Conservation (phyloP, 2,888 invertebrate genomes). For the Prosopocoilus inquinatus region DNA sequence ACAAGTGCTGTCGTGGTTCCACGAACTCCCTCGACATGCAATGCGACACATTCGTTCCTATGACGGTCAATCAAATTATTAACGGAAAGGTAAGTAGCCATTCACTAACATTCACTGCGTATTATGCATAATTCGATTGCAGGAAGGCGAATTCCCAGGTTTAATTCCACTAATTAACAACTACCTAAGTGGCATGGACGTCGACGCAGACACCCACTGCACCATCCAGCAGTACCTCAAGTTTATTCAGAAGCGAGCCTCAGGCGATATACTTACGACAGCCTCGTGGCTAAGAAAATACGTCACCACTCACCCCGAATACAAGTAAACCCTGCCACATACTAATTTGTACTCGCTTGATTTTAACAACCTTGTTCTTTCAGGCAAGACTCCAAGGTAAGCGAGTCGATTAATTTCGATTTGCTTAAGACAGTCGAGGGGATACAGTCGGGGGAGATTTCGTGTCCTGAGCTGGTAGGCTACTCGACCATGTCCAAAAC, state of each 20-base stretch:
- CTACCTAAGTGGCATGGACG: conserved; percentile 92
- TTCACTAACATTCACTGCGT: too few species aligned
- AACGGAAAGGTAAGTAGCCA: conserved; percentile 76
- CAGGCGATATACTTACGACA: conserved; percentile 88
- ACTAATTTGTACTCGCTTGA: not conserved
- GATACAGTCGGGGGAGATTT: conserved; percentile 68
- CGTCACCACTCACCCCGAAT: conserved; percentile 82
- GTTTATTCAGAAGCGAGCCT: conserved; percentile 82
- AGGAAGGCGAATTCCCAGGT: conserved; percentile 91
- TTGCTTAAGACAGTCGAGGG: conserved; percentile 72
- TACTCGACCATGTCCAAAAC: conserved; percentile 74
- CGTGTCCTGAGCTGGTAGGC: conserved; percentile 77
- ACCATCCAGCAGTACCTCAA: conserved; percentile 95
- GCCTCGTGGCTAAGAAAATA: conserved; percentile 94
- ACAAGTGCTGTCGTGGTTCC: conserved; percentile 43
- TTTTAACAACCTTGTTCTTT: conserved; percentile 25
- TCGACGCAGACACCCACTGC: conserved; percentile 97
- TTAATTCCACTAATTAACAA: conserved; percentile 91
- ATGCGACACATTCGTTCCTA: conserved; percentile 64
- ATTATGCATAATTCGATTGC: conserved; percentile 19
- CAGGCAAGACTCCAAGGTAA: conserved; percentile 82
- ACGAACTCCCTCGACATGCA: conserved; percentile 34
- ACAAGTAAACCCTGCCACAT: conserved; percentile 63
- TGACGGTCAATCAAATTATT: conserved; percentile 95
- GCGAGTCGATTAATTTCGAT: conserved; percentile 89